Evolutionary conservation across 2,888 invertebrate genomes (phyloP), one percentile per base, ranked within the genome.

Genomic region (Myopa tessellatipennis): DNA sequence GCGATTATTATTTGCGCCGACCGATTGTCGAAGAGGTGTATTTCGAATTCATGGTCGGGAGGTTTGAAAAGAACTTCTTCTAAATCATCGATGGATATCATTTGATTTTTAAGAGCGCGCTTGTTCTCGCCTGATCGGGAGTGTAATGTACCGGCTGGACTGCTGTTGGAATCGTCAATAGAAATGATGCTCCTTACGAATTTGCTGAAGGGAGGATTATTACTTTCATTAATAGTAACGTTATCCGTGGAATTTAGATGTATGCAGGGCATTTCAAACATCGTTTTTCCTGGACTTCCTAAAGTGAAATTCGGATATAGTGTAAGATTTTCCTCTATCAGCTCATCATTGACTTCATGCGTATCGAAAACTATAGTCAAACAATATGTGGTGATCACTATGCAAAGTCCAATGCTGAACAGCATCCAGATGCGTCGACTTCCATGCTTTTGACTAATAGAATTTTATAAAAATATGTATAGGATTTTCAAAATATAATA

Each of bases 41-140:
- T 50, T 10, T 80, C 78, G 5, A 88, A 85, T 7, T 85, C 84
- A 75, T 86, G 84, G 0, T 26, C 72, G 0, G 87, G 85, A n/a
- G 85, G 83, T 3, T 83, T 81, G 34, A 88, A 85, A 3, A 82
- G 70, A 26, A 83, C 80, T 34, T 79, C 78, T 8, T 82, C 78
- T 36, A 7, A 0, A 5, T 40, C 10, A 10, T 8, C 70, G 7
- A 18, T 14, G 1, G 55, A n/a, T 12, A 16, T 18, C 10, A 55
- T n/a, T 55, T 70, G 50, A 12, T 52, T 26, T 18, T 40, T 26
- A 26, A 26, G 26, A 26, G 26, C 4, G 4, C 26, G 8, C 14
- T 50, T 8, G 10, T 50, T 8, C 2, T 26, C 26, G 26, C 2
- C 26, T 26, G 26, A 26, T 1, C 26, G 26, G 26, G 26, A 26